Base-by-base conservation (phyloP, 1,140 invertebrate genomes). In the Drosophila ambigua region DNA sequence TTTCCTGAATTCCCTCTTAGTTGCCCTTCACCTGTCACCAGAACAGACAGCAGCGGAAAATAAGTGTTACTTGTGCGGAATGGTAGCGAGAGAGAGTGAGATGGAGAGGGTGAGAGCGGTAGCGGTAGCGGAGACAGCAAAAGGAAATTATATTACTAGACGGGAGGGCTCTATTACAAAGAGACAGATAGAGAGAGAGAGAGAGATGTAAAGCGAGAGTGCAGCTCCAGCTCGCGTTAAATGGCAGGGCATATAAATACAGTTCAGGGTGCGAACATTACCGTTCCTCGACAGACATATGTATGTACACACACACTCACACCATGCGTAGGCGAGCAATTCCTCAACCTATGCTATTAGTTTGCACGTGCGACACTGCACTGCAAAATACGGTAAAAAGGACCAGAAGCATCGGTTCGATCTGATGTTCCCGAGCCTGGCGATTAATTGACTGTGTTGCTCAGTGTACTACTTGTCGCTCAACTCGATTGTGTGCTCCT, bases 121-220 rank as follows among this genome's bases (percentile, higher is more conserved):
- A 45, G 49, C 23, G 45, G 57, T 49, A 50, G 28, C 60, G 20
- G 20, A 54, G 63, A 51, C 67, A 69, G 44, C 24, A 16, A 48
- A 51, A 57, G 66, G 66, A 69, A 69, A 69, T 69, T 69, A 69
- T n/a, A 68, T 69, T 67, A 69, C 31, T 31, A 69, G 63, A 67
- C 61, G 46, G 52, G 31, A 46, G 61, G 26, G 39, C 45, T 67
- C 64, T 26, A 49, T 23, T 49, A 28, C 43, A 24, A 6, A 64
- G 41, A 45, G 43, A 23, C 28, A 46, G 41, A 20, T 20, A 20
- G n/a, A n/a, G 15, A 45, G 16, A 9, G 44, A 16, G n/a, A 5
- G 20, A n/a, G 44, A 9, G n/a, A 39, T 5, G 20, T 15, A 35
- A 15, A 39, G 53, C 4, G 39, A 39, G 7, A n/a, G n/a, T 5